A percentile compares a stretch with the other conserved stretches of the same genome.
Conservation (phyloP, 1,140 invertebrate species). For the Dreissena polymorpha region DNA sequence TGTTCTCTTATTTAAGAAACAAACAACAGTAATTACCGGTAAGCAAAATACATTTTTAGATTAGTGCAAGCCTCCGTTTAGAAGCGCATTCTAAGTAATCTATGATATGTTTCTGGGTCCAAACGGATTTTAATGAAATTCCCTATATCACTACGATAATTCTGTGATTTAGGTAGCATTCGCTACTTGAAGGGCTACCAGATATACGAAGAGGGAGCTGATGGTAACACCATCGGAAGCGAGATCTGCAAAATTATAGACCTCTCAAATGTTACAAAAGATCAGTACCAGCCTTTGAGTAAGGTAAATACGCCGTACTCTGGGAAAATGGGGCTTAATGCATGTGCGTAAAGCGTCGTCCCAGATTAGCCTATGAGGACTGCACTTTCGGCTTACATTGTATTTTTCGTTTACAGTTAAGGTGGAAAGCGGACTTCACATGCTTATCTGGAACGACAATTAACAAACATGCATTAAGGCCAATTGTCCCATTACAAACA, state of each 20-base stretch:
- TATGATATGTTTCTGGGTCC: too few relatives aligned
- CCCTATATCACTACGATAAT: background rate
- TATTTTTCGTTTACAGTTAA: background rate
- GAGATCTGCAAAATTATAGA: constrained; percentile 18
- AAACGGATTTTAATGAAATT: background rate
- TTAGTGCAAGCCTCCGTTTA: too few relatives aligned
- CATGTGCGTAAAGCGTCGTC: background rate
- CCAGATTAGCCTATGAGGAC: background rate
- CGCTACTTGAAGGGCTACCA: constrained; percentile 28
- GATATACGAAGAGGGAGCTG: background rate
- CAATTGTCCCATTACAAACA: too few relatives aligned
- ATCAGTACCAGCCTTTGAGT: background rate
- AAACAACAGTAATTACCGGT: too few relatives aligned
- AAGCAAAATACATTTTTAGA: too few relatives aligned
- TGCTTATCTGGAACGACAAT: background rate
- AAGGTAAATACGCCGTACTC: background rate
- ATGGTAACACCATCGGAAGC: background rate
- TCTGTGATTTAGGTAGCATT: constrained; percentile 7
- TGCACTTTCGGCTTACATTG: background rate
- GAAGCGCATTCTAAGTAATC: background rate
- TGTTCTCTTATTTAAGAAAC: too few relatives aligned
- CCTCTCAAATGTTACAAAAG: constrained; percentile 4
- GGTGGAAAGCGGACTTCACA: background rate
- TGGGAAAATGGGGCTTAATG: background rate
- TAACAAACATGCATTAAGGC: too few relatives aligned